A percentile compares a stretch with the other conserved stretches of the same genome.
Evolutionary conservation across 2,797 vertebrate genomes (phyloP).

Genomic region (Erithacus rubecula): DNA sequence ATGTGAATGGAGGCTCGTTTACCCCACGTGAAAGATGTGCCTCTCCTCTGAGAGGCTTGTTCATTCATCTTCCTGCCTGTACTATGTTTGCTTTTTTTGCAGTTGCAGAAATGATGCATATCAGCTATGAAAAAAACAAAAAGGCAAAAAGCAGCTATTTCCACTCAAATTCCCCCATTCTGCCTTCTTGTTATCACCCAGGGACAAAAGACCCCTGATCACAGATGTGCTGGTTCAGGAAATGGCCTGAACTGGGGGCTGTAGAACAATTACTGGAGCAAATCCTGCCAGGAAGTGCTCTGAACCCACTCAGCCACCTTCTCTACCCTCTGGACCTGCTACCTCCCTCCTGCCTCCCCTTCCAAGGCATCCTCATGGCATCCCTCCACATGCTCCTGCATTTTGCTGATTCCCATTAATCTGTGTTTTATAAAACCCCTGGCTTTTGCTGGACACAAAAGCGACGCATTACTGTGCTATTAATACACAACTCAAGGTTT

Average conservation of each 20-base stretch:
- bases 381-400: not conserved
- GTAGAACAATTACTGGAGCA: not conserved
- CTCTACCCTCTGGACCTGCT: not conserved
- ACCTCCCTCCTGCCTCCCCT: not conserved
- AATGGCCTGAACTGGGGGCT: not conserved
- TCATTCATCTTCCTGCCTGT: not conserved
- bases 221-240: not conserved
- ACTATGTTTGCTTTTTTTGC: not conserved
- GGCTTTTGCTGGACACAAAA: not conserved
- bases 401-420: constrained; percentile 37
- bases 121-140: not conserved
- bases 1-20: not conserved
- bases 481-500: not conserved
- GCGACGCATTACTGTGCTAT: not conserved
- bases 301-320: not conserved
- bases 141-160: not conserved
- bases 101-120: not conserved
- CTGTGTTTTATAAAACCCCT: constrained; percentile 36
- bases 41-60: not conserved
- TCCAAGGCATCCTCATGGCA: not conserved
- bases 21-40: not conserved
- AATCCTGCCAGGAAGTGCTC: constrained; percentile 15
- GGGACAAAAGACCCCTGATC: not conserved
- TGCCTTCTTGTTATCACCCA: not conserved
- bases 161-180: not conserved